Evolutionary conservation across 2,797 vertebrate genomes (phyloP), one percentile per base, ranked within the genome.

Genomic region (Spheniscus humboldti): DNA sequence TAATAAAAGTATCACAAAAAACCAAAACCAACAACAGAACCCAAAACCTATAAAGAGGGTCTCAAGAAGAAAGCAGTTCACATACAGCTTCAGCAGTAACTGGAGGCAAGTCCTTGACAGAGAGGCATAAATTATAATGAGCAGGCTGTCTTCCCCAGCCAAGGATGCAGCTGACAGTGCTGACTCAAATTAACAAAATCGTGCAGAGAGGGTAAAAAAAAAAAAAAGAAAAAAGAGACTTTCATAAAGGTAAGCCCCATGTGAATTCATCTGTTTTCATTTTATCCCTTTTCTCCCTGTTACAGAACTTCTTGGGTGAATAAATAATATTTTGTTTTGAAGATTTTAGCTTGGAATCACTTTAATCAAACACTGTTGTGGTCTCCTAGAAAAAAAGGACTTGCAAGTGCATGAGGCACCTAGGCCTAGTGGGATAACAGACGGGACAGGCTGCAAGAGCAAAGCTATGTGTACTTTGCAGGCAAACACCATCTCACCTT

Each of bases 391-490:
- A 86, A 59, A 52, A 92, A 67, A 57, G 14, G 19, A 64, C 41
- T 83, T 56, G 13, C 24, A 83, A 76, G 20, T 50, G 27, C 27
- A 23, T 2, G 0, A 59, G 41, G 24, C 22, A 45, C 11, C 2
- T 55, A 20, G 13, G 33, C 30, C 37, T 53, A 71, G 39, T 4
- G 11, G 39, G 31, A 18, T 48, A 67, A 41, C 33, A 81, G 75
- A 41, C 1, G 4, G 15, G 31, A 30, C 0, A 4, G 15, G 43
- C 39, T 74, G 28, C 6, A 13, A 47, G 4, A 62, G 23, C 27
- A 86, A 82, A 85, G 28, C 17, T 67, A 37, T 1, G 0, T 0
- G 0, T 55, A 13, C 52, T 50, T 79, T 50, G 9, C 48, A 76
- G 18, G 25, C 48, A 88, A 88, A 57, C 22, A 53, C 3, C 0